Percentiles rank a stretch among this genome's conserved stretches.
Conservation (phyloP, 2,888 invertebrate species). For the Microlaimidae sp. region DNA sequence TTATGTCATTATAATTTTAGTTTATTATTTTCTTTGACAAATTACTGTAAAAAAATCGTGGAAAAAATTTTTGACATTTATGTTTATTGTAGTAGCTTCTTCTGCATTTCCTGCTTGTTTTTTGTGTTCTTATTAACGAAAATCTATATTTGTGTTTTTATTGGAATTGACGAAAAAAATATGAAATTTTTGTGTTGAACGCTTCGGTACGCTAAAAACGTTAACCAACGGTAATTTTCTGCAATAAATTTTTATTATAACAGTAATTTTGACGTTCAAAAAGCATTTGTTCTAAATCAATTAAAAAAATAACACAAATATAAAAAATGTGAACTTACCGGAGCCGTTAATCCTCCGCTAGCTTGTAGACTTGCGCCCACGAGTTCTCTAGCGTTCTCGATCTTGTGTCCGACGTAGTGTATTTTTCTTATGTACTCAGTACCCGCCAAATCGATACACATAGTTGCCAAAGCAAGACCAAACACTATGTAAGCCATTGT, state of each 20-base stretch:
- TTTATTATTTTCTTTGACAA: too few species aligned
- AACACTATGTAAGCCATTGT: slow-evolving; percentile 35
- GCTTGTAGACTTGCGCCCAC: slow-evolving; percentile 25
- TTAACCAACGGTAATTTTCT: too few species aligned
- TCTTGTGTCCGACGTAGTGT: slow-evolving; percentile 31
- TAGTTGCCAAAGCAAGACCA: slow-evolving; percentile 33
- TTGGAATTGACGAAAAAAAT: too few species aligned
- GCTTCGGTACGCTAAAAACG: too few species aligned
- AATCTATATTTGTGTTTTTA: too few species aligned
- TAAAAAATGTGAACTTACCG: too few species aligned
- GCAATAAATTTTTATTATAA: not conserved
- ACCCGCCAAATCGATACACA: slow-evolving; percentile 35
- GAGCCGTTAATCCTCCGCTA: not conserved
- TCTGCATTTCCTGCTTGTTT: not conserved
- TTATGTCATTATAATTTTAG: too few species aligned
- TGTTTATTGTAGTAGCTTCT: not conserved
- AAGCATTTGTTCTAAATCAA: not conserved
- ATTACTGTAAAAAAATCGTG: too few species aligned
- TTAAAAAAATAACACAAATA: too few species aligned
- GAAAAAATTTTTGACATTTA: not conserved
- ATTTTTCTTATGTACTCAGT: slow-evolving; percentile 33
- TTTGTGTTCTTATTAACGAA: too few species aligned
- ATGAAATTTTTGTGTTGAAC: too few species aligned
- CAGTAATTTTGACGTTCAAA: not conserved
- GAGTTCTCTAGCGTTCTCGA: slow-evolving; percentile 33